Evolutionary conservation across 2,888 invertebrate genomes (phyloP), one percentile per base, ranked within the genome.

Genomic region (Agrenia bidenticulata): DNA sequence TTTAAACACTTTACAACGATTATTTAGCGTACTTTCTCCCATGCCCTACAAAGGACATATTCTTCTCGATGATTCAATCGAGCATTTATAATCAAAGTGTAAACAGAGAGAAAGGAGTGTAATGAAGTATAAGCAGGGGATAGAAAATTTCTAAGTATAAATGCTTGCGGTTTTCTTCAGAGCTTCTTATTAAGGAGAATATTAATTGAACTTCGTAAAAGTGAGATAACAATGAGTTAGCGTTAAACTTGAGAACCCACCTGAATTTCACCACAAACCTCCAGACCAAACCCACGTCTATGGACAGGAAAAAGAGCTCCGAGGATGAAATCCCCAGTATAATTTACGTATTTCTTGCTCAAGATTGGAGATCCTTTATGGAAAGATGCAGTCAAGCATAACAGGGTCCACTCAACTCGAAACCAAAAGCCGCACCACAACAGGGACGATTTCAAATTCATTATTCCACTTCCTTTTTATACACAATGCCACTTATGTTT

Each of bases 241-340:
- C 32, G 11, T 32, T 32, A 32, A 32, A 32, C 5, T 5, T 5
- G 45, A 5, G 19, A n/a, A 32, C 23, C 2, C 56, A 79, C 80
- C 77, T 80, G 79, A 26, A 79, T 72, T 60, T 74, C 69, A 41
- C 78, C 79, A 56, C 79, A 79, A 37, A 75, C 73, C 58, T 75
- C 77, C 56, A 71, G 73, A 27, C 71, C 70, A 64, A 64, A 66
- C 1, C 77, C 74, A 78, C 86, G 84, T 75, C 86, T 85, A 77
- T 88, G 88, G 78, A 88, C 85, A 0, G 88, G 88, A 78, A 88
- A 88, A 51, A 88, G 81, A 2, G 87, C 88, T 1, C 88, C 88
- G 32, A 88, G 81, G 67, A 87, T 84, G 64, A 88, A 83, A 77
- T 87, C 86, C 87, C 87, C 55, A 42, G 71, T 60, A 56, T 61